Evolutionary conservation across 2,113 vertebrate genomes (phyloP).

Genomic region (Anthoscopus minutus): DNA sequence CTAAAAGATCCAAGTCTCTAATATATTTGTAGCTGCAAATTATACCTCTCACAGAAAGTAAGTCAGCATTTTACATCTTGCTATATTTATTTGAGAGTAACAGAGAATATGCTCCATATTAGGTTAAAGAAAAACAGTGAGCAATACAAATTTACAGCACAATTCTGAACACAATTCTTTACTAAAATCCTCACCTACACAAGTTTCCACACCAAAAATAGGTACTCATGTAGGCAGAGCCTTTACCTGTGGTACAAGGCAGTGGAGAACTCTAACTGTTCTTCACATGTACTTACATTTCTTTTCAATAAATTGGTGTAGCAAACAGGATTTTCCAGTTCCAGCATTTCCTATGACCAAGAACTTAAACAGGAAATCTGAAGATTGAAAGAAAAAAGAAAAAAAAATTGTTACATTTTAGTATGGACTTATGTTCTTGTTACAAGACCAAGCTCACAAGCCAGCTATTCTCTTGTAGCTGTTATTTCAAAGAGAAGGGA

Average conservation of each 20-base stretch:
- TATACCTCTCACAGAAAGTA: background rate
- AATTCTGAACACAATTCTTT: background rate
- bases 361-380: conserved; percentile 81
- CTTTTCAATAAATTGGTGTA: conserved; percentile 80
- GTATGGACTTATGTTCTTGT: background rate
- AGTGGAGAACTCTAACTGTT: background rate
- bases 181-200: background rate
- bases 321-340: conserved; percentile 77
- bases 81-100: background rate
- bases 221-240: background rate
- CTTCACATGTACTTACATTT: conserved; percentile 72
- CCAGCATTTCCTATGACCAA: conserved; percentile 81
- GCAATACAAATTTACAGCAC: background rate
- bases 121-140: background rate
- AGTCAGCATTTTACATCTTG: background rate
- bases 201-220: background rate
- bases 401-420: background rate
- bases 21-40: background rate
- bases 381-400: background rate
- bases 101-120: background rate
- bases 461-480: background rate
- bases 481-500: background rate
- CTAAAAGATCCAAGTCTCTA: background rate
- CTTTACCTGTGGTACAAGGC: background rate
- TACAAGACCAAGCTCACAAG: background rate